phyloP scores from a whole-genome alignment of 2,888 invertebrate species.

The Euphydryas editha region DNA sequence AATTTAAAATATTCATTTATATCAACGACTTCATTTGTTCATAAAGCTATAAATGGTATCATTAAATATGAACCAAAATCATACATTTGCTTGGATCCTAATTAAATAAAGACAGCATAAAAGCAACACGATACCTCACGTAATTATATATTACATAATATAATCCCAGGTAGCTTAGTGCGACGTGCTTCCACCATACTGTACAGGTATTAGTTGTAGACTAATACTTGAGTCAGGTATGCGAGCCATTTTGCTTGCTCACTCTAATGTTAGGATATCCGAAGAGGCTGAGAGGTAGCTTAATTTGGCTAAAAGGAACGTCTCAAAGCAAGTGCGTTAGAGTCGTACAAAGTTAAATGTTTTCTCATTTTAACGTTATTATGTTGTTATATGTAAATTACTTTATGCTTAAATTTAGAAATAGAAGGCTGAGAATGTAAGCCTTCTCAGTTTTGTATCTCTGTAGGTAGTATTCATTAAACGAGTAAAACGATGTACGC shows the following conservation, averaged over 20 bases:
- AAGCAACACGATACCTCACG: constrained; percentile 11
- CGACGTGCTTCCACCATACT: constrained; percentile 15
- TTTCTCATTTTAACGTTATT: constrained; percentile 26
- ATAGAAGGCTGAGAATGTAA: background rate
- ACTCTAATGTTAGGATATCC: constrained; percentile 35
- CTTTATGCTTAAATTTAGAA: constrained; percentile 4
- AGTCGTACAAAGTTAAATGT: constrained; percentile 22
- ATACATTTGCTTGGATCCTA: background rate
- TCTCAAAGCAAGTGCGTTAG: constrained; percentile 40
- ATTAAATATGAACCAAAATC: too few relatives aligned
- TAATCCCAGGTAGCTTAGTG: constrained; percentile 17
- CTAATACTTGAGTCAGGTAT: constrained; percentile 40
- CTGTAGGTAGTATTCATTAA: background rate
- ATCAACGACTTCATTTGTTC: too few relatives aligned
- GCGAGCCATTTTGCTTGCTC: constrained; percentile 43
- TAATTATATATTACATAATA: constrained; percentile 18
- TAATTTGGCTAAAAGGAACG: constrained; percentile 46
- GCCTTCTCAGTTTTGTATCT: background rate
- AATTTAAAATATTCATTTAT: too few relatives aligned
- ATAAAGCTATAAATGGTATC: too few relatives aligned
- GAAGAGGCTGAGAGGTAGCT: constrained; percentile 41
- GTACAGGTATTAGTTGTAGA: constrained; percentile 33
- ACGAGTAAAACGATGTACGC: background rate
- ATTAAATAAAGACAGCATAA: background rate
- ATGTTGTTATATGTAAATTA: constrained; percentile 19